phyloP scores from a whole-genome alignment of 2,797 vertebrate genomes.

The Myotis planiceps region DNA sequence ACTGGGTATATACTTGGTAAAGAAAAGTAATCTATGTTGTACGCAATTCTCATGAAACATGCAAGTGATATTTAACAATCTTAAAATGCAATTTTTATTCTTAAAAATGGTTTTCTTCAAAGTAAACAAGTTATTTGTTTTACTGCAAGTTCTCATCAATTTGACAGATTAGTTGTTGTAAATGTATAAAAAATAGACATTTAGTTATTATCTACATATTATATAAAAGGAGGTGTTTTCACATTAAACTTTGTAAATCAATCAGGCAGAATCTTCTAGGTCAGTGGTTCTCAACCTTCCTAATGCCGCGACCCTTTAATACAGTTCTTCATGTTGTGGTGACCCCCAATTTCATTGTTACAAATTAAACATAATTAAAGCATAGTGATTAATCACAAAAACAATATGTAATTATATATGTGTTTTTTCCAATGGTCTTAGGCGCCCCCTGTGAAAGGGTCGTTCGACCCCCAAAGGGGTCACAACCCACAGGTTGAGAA shows the following conservation, averaged over 20 bases:
- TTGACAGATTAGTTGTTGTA: background rate
- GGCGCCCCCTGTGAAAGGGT: no score
- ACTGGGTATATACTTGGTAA: background rate
- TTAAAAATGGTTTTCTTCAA: background rate
- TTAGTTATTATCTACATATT: background rate
- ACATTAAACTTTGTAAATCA: constrained; percentile 5
- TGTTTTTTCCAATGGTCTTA: no score
- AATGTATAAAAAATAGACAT: background rate
- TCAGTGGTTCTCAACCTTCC: no score
- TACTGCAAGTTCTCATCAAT: background rate
- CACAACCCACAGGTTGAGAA: no score
- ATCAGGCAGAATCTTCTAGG: background rate
- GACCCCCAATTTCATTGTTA: no score
- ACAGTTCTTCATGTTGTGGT: no score
- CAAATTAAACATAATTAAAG: no score
- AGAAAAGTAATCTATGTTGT: background rate
- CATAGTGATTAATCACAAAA: no score
- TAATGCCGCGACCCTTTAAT: no score
- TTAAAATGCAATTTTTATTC: background rate
- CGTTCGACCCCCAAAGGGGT: no score
- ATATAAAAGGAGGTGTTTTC: background rate
- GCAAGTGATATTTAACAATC: background rate
- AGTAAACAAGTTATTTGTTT: background rate
- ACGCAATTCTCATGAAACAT: background rate
- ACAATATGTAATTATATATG: no score